Evolutionary conservation across 2,113 vertebrate genomes (phyloP).

Genomic region (Petromus typicus): DNA sequence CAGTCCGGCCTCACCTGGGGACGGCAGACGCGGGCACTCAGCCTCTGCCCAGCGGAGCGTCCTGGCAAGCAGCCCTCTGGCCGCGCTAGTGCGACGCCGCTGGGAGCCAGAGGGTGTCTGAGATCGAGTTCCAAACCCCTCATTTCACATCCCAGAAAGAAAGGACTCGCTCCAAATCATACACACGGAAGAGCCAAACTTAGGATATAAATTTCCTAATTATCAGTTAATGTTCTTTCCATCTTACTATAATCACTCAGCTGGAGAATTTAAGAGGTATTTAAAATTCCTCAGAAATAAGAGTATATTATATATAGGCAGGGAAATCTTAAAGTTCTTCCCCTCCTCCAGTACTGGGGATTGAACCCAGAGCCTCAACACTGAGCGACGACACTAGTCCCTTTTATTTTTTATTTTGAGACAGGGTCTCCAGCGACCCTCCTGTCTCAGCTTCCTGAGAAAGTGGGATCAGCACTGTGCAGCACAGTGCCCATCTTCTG

Average conservation of each 20-base stretch:
- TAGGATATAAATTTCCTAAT: constrained; percentile 47
- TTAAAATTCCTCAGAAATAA: constrained; percentile 31
- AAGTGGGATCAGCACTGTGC: too few relatives aligned
- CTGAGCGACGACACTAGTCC: background rate
- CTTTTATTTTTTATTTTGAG: background rate
- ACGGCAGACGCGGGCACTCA: background rate
- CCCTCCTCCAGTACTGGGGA: background rate
- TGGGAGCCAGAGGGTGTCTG: background rate
- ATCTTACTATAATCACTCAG: constrained; percentile 7
- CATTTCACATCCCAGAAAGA: too few relatives aligned
- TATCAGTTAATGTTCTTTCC: constrained; percentile 48
- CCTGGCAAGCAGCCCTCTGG: background rate
- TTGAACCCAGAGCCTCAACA: background rate
- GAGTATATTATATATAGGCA: background rate
- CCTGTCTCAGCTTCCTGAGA: background rate
- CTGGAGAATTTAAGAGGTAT: background rate
- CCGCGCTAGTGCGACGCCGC: background rate
- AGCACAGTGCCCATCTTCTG: background rate
- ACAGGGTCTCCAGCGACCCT: background rate
- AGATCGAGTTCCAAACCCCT: background rate
- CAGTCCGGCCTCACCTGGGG: background rate
- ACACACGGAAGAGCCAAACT: background rate
- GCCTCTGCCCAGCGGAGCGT: too few relatives aligned
- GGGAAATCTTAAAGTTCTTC: background rate
- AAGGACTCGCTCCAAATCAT: too few relatives aligned